Base-by-base conservation (phyloP, 2,113 vertebrate species). In the Lagopus muta region DNA sequence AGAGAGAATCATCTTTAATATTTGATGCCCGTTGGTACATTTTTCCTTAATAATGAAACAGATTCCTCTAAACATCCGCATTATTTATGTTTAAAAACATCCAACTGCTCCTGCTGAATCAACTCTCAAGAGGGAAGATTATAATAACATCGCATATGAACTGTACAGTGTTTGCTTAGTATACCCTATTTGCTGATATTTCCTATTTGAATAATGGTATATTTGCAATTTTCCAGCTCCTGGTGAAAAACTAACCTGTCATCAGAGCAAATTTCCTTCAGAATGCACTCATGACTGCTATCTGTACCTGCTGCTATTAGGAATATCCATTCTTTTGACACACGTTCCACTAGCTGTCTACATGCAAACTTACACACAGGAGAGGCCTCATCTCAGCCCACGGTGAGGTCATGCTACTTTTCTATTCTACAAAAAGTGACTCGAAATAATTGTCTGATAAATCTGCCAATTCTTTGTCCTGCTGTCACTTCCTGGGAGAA, bases 161-260 rank as follows among this genome's bases (percentile, higher is more conserved):
- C 82, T 75, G 80, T 4, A 60, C 42, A 52, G 60, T 70, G 73
- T 92, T 90, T 93, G 88, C 88, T 93, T 47, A 78, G 73, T 84
- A 57, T 54, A 89, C 65, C 74, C 78, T 89, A 93, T 94, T 78
- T 95, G 83, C 81, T 84, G 93, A 84, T 88, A 86, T 6, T 57
- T 65, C 82, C 89, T 50, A 88, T 94, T 90, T 96, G 82, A 94
- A 96, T 94, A 95, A 94, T 90, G 55, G 12, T 66, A 80, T 74
- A 74, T 86, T 96, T 89, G 89, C 89, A 83, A 40, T 94, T 94
- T 96, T 75, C 71, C 28, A 82, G 50, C 87, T 92, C 50, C 75
- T 69, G 69, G 48, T 92, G 83, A 92, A 90, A 95, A 96, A 96
- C 52, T 86, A 91, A 92, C 81, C 89, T 72, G 89, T 82, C 89